Conservation (phyloP, 1,140 invertebrate genomes). For the Drosophila erecta region DNA sequence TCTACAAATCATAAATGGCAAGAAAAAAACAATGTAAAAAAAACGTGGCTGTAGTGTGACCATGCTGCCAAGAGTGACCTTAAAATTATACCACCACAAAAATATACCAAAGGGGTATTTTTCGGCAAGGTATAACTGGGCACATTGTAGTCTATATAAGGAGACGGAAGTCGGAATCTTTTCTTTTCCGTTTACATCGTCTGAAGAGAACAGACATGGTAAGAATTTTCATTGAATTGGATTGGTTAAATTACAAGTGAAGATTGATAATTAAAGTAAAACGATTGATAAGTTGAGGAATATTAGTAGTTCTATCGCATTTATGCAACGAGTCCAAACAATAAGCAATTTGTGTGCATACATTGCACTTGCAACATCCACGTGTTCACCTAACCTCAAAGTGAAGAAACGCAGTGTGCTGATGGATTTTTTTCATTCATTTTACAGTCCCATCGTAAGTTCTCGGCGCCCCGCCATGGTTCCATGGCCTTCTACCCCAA, state of each 20-base stretch:
- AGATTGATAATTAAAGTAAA: background rate
- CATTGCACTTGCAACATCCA: background rate
- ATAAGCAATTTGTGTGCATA: background rate
- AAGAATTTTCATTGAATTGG: constrained; percentile 16
- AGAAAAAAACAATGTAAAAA: no score
- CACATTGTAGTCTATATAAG: background rate
- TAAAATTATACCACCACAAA: no score
- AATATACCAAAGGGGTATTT: background rate
- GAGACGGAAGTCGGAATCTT: background rate
- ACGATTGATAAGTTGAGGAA: background rate
- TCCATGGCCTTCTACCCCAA: constrained; percentile 99
- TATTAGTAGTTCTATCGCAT: no score
- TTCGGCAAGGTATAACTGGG: background rate
- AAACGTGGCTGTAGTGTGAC: no score
- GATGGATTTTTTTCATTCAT: background rate
- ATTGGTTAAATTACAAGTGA: background rate
- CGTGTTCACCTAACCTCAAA: constrained; percentile 24
- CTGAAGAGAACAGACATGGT: constrained; percentile 81
- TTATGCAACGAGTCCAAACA: background rate
- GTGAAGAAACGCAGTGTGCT: background rate
- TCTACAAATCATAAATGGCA: no score
- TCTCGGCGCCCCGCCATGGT: constrained; percentile 99
- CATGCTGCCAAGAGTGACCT: no score
- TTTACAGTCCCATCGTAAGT: constrained; percentile 99
- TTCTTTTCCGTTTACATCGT: constrained; percentile 77